Conservation (phyloP, 1,140 invertebrate species). For the Parapsyche elsis region DNA sequence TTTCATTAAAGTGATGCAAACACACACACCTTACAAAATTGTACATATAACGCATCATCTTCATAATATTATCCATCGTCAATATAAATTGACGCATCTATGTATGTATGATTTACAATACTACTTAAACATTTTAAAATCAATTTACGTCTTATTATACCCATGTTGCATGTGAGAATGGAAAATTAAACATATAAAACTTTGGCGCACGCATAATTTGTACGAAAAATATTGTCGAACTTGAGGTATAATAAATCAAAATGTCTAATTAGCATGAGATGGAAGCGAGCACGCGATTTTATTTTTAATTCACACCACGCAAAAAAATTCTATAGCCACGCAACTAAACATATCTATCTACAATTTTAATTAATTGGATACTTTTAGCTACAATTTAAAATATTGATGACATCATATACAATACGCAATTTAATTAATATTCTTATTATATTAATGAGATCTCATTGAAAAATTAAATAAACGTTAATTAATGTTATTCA, state of each 20-base stretch:
- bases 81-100: conserved; percentile 6
- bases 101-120: not conserved
- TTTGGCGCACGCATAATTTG: not conserved
- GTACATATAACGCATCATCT: not conserved
- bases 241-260: conserved; percentile 2
- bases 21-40: not conserved
- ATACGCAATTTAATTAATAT: no score
- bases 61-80: not conserved
- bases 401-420: no score
- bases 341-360: no score
- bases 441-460: no score
- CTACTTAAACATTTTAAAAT: not conserved
- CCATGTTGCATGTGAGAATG: not conserved
- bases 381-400: no score
- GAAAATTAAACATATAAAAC: not conserved
- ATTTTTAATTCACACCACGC: no score
- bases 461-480: no score
- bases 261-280: not conserved
- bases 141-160: not conserved
- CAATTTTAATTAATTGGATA: no score
- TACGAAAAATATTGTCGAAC: conserved; percentile 10
- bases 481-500: no score
- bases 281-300: conserved; percentile 12
- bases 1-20: conserved; percentile 23
- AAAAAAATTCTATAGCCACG: no score